phyloP scores from a whole-genome alignment of 2,888 invertebrate species.

The Eristalinus sepulchralis region DNA sequence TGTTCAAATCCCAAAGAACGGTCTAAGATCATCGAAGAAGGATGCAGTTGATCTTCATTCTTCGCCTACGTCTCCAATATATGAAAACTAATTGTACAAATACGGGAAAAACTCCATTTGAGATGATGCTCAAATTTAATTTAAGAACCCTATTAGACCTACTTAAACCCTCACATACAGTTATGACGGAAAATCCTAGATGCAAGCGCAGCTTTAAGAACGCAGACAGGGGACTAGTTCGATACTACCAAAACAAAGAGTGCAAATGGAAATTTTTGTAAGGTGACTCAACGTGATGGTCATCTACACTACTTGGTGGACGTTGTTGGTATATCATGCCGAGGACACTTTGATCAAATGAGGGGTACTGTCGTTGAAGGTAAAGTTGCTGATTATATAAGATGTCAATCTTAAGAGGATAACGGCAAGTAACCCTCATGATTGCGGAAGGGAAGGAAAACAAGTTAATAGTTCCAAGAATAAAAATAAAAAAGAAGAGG shows the following conservation, averaged over 20 bases:
- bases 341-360: conserved; percentile 22
- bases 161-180: not conserved
- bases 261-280: conserved; percentile 15
- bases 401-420: not conserved
- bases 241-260: conserved; percentile 12
- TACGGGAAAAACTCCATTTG: conserved; percentile 6
- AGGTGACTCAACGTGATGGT: conserved; percentile 5
- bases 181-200: not conserved
- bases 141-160: conserved; percentile 13
- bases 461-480: not conserved
- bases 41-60: conserved; percentile 12
- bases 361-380: not conserved
- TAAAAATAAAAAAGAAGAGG: not conserved
- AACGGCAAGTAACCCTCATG: not conserved
- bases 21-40: conserved; percentile 1
- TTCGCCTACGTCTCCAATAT: conserved; percentile 20
- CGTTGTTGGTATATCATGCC: not conserved
- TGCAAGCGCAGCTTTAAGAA: not conserved
- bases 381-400: not conserved
- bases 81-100: not conserved
- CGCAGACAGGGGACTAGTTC: conserved; percentile 4
- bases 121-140: conserved; percentile 21
- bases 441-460: not conserved
- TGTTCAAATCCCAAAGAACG: conserved; percentile 51
- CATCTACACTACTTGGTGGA: conserved; percentile 6